A percentile compares a stretch with the other conserved stretches of the same genome.
phyloP scores from a whole-genome alignment of 2,113 vertebrate species.

The Xyliphius kryptos region DNA sequence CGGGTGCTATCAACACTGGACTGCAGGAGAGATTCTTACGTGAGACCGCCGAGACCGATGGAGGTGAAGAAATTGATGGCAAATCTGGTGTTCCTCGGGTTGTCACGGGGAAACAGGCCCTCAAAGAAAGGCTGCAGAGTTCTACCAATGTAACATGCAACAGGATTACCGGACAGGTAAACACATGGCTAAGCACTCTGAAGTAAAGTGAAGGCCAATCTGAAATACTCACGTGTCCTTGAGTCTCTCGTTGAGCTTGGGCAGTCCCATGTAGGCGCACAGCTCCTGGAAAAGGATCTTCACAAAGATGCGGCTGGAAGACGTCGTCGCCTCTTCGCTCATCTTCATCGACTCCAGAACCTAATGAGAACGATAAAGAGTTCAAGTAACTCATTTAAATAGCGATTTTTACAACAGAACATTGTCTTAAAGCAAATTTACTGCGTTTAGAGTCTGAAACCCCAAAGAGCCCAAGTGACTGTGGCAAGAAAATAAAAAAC shows the following conservation, averaged over 20 bases:
- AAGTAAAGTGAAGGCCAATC: too few relatives aligned
- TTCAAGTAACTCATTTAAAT: too few relatives aligned
- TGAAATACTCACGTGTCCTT: conserved; percentile 82
- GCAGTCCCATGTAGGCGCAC: conserved; percentile 97
- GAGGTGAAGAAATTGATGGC: conserved; percentile 99
- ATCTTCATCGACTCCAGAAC: conserved; percentile 90
- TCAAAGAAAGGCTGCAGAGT: conserved; percentile 90
- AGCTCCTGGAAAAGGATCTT: conserved; percentile 98
- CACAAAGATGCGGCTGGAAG: conserved; percentile 96
- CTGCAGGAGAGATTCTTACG: conserved; percentile 66
- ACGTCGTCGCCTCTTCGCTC: conserved; percentile 96
- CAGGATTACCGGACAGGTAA: too few relatives aligned
- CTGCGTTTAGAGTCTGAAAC: too few relatives aligned
- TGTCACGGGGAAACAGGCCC: conserved; percentile 91
- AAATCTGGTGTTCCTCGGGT: conserved; percentile 95
- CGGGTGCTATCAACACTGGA: not conserved
- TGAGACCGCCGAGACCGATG: conserved; percentile 93
- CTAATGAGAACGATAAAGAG: too few relatives aligned
- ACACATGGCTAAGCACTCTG: too few relatives aligned
- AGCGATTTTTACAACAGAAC: too few relatives aligned
- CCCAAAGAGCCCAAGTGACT: too few relatives aligned
- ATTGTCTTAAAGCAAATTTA: too few relatives aligned
- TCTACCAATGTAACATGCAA: conserved; percentile 59
- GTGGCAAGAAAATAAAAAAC: too few relatives aligned
- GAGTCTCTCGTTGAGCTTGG: conserved; percentile 87